Conservation (phyloP, 2,113 vertebrate genomes). For the Aphelocoma coerulescens region DNA sequence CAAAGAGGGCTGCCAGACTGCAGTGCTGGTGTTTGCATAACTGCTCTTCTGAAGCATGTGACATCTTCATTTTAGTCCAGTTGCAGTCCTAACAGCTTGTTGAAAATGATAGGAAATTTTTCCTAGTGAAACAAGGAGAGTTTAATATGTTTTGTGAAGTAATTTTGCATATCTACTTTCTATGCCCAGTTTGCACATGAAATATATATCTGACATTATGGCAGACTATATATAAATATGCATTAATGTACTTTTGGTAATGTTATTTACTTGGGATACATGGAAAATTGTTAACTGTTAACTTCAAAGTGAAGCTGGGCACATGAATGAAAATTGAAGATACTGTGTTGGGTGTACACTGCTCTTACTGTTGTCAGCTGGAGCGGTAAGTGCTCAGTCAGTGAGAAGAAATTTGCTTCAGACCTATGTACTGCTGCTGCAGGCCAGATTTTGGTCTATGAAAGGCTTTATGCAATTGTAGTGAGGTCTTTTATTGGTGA, state of each 20-base stretch:
- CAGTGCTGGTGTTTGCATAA: not conserved
- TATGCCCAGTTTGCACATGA: not conserved
- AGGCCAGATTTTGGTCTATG: not conserved
- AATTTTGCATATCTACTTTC: not conserved
- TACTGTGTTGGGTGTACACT: no score
- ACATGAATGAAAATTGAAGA: not conserved
- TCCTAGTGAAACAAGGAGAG: not conserved
- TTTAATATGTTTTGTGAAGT: not conserved
- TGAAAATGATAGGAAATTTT: not conserved
- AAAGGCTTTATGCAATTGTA: not conserved
- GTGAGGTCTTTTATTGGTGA: not conserved
- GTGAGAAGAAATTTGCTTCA: not conserved
- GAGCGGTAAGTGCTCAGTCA: not conserved
- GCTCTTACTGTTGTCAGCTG: not conserved
- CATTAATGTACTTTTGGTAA: not conserved
- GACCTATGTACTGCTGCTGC: not conserved
- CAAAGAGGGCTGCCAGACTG: not conserved
- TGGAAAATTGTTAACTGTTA: not conserved
- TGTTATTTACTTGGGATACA: not conserved
- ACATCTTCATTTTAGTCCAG: not conserved
- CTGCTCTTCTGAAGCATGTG: not conserved
- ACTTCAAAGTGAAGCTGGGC: not conserved
- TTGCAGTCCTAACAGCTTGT: not conserved
- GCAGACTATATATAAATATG: not conserved
- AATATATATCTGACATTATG: not conserved